Conservation (phyloP, 2,797 vertebrate genomes). For the Pampus argenteus region DNA sequence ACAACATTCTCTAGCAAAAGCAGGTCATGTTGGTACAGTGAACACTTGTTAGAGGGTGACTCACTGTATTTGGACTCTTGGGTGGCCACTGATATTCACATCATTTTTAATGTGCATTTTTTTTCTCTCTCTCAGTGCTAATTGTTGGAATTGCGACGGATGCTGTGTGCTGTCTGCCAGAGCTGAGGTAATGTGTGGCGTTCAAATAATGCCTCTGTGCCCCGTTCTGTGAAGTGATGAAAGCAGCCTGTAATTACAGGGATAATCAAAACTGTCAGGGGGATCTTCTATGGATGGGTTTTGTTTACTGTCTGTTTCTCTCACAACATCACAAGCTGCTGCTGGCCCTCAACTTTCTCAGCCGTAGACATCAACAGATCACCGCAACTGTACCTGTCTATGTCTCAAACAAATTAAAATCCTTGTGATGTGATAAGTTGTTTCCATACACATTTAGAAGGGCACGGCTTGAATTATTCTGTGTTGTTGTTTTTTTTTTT, state of each 20-base stretch:
- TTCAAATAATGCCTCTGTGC: constrained; percentile 80
- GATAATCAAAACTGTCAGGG: constrained; percentile 84
- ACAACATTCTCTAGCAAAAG: constrained; percentile 78
- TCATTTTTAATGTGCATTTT: constrained; percentile 77
- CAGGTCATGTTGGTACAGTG: constrained; percentile 81
- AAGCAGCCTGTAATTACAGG: constrained; percentile 81
- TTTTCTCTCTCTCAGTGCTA: constrained; percentile 64
- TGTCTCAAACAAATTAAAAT: constrained; percentile 16
- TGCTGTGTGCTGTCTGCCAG: constrained; percentile 77
- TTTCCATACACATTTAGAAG: background rate
- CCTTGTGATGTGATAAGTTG: background rate
- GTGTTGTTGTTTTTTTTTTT: background rate
- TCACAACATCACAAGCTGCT: constrained; percentile 69
- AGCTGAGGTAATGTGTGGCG: constrained; percentile 81
- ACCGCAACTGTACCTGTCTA: constrained; percentile 38
- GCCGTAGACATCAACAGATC: constrained; percentile 41
- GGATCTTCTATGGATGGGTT: constrained; percentile 69
- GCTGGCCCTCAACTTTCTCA: constrained; percentile 44
- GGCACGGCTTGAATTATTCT: background rate
- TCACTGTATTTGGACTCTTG: constrained; percentile 81
- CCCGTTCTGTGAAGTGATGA: constrained; percentile 72
- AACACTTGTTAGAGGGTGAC: constrained; percentile 77
- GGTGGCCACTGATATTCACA: constrained; percentile 83
- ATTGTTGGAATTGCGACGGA: constrained; percentile 79
- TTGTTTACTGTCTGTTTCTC: constrained; percentile 76